These are phyloP conservation scores for Pseudopodoces humilis DNA, from an alignment of 2,113 vertebrate species.

Conservation along the genomic window DNA sequence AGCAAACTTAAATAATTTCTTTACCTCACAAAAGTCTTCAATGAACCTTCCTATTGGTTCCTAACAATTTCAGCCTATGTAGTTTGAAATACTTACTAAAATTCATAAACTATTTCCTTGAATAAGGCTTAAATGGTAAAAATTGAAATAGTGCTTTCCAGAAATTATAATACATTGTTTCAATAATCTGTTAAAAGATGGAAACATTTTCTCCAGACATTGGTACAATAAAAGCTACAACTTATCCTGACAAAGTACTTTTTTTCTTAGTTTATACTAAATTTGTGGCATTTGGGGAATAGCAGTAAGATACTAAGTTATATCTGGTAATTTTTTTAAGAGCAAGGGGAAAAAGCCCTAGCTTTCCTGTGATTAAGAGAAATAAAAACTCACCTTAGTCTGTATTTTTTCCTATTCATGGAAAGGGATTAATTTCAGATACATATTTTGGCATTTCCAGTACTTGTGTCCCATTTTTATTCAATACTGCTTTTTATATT, in stretches of 20 bases:
- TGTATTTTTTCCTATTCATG: background rate
- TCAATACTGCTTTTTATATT: background rate
- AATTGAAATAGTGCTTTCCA: background rate
- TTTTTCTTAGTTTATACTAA: background rate
- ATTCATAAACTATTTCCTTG: background rate
- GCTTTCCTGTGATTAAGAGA: background rate
- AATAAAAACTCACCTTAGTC: background rate
- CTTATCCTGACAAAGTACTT: background rate
- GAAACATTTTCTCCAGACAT: conserved; percentile 16
- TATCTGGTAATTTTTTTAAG: background rate
- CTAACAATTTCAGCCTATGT: background rate
- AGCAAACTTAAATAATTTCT: background rate
- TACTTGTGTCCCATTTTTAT: background rate
- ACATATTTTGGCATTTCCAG: background rate
- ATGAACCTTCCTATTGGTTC: background rate
- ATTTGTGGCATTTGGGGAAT: background rate
- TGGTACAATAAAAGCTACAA: background rate
- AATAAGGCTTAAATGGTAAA: background rate
- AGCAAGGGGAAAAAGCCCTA: background rate
- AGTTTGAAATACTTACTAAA: background rate
- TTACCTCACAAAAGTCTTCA: background rate
- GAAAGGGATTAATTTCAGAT: background rate
- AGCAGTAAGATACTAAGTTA: background rate
- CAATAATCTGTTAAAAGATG: conserved; percentile 10
- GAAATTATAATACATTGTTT: conserved; percentile 1